Percentiles rank a stretch among this genome's conserved stretches.
Evolutionary conservation across 2,797 vertebrate species (phyloP).

Genomic region (Epinephelus awoara): DNA sequence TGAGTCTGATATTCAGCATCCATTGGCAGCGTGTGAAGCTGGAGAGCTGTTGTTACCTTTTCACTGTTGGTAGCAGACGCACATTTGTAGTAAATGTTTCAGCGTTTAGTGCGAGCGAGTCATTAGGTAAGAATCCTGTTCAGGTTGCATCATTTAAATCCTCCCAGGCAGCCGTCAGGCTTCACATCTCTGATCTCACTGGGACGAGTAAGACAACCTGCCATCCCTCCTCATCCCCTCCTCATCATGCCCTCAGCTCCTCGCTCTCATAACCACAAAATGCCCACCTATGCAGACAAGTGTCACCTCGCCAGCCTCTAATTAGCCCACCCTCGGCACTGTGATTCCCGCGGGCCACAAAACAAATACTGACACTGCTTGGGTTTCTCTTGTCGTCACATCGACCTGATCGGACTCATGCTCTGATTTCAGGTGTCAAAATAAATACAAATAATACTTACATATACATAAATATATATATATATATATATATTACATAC

Average conservation of each 20-base stretch:
- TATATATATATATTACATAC: no score
- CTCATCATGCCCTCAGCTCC: not conserved
- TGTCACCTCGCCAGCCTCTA: constrained; percentile 50
- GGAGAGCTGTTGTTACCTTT: not conserved
- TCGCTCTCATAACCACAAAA: constrained; percentile 19
- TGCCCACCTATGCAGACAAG: constrained; percentile 17
- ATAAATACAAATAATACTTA: not conserved
- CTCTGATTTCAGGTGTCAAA: not conserved
- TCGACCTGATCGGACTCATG: constrained; percentile 17
- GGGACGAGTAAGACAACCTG: constrained; percentile 17
- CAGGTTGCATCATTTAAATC: constrained; percentile 32
- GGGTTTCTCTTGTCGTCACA: constrained; percentile 43
- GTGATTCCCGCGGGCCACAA: not conserved
- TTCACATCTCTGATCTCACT: constrained; percentile 5
- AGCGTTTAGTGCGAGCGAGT: not conserved
- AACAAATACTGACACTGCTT: not conserved
- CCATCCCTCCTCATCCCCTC: constrained; percentile 4
- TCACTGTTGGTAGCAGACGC: not conserved
- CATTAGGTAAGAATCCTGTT: constrained; percentile 7
- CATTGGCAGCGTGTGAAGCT: not conserved
- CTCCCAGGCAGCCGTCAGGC: not conserved
- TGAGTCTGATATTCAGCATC: no score
- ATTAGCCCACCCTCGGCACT: constrained; percentile 59
- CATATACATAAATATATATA: no score
- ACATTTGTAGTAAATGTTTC: not conserved